phyloP scores from a whole-genome alignment of 2,888 invertebrate genomes.

The Parnassius glacialis region DNA sequence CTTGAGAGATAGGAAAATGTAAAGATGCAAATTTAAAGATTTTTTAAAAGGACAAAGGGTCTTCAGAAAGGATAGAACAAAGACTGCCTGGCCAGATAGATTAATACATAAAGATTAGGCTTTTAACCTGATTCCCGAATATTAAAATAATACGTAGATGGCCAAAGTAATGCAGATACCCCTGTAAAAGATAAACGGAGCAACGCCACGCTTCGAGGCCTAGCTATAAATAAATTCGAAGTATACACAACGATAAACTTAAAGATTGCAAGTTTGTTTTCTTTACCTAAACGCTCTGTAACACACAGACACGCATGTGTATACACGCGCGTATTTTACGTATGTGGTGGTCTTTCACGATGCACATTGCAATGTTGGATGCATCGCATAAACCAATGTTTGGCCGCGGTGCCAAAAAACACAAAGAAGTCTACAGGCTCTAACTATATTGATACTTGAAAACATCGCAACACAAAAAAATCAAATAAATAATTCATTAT shows the following conservation, averaged over 20 bases:
- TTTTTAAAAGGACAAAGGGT: too few relatives aligned
- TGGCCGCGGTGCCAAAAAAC: conserved; percentile 77
- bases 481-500: too few relatives aligned
- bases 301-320: conserved; percentile 29
- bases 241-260: conserved; percentile 26
- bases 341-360: conserved; percentile 39
- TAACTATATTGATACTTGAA: conserved; percentile 56
- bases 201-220: conserved; percentile 21
- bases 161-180: conserved; percentile 7
- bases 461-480: conserved; percentile 17
- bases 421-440: conserved; percentile 52
- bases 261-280: conserved; percentile 35
- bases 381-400: conserved; percentile 73
- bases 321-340: conserved; percentile 39
- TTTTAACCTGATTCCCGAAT: too few relatives aligned
- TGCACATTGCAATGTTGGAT: conserved; percentile 41
- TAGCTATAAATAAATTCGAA: conserved; percentile 28
- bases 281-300: conserved; percentile 30
- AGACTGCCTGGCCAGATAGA: too few relatives aligned
- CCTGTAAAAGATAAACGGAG: conserved; percentile 18
- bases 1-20: too few relatives aligned
- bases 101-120: too few relatives aligned
- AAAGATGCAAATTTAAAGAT: too few relatives aligned
- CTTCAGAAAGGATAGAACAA: too few relatives aligned
- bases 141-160: too few relatives aligned